phyloP scores from a whole-genome alignment of 2,888 invertebrate species.

The Pollenia amentaria region DNA sequence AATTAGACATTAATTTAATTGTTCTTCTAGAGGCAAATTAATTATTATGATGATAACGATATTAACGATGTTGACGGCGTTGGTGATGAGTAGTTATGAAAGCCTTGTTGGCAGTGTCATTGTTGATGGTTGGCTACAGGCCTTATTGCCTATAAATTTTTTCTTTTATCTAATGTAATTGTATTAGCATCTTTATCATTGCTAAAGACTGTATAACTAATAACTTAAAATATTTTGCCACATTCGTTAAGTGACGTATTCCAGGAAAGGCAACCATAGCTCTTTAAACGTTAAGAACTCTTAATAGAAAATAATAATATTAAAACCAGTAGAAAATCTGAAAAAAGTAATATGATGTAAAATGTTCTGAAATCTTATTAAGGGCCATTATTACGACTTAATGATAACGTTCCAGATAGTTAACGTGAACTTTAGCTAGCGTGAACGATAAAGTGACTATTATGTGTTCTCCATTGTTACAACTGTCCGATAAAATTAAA shows the following conservation, averaged over 20 bases:
- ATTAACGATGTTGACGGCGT: conserved; percentile 14
- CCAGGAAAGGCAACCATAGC: background rate
- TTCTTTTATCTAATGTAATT: conserved; percentile 34
- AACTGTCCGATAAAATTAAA: too few species aligned
- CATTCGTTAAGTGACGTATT: conserved; percentile 25
- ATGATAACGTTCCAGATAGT: too few species aligned
- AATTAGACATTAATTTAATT: conserved; percentile 77
- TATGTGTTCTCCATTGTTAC: too few species aligned
- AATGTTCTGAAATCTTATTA: too few species aligned
- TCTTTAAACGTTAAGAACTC: background rate
- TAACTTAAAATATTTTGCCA: conserved; percentile 21
- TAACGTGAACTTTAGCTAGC: too few species aligned
- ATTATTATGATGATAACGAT: conserved; percentile 63
- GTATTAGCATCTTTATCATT: too few species aligned
- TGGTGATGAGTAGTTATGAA: conserved; percentile 17
- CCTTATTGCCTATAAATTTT: conserved; percentile 1
- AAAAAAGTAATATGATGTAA: background rate
- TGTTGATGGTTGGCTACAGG: conserved; percentile 9
- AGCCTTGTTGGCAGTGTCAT: conserved; percentile 2
- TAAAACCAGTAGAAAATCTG: background rate
- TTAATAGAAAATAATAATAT: conserved; percentile 1
- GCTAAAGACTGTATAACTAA: conserved; percentile 11
- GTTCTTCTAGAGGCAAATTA: conserved; percentile 71
- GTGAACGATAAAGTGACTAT: too few species aligned
- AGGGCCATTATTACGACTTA: too few species aligned